Evolutionary conservation across 1,140 invertebrate genomes (phyloP), one percentile per base, ranked within the genome.

Genomic region (Hormaphis cornu): DNA sequence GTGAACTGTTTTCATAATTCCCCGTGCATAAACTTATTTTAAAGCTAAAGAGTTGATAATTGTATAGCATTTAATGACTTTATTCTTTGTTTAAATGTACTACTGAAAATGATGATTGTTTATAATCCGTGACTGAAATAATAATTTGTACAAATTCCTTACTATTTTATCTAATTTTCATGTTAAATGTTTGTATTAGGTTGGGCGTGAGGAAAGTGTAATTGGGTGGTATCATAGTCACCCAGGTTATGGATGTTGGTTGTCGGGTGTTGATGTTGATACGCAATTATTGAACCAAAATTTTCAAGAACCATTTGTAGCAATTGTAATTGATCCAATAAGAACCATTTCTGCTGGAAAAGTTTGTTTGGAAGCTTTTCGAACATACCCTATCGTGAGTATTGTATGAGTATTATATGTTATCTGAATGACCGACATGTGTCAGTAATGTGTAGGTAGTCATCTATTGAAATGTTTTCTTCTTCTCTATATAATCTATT

Each of bases 171-270:
- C 30, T 18, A 10, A 18, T 69, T 40, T 56, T 16, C 8, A 24
- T 5, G 53, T n/a, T n/a, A n/a, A n/a, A n/a, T n/a, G n/a, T n/a
- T n/a, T 71, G 16, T 69, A 63, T 5, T 69, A 88, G 86, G 87
- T 89, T 73, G 91, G 93, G 20, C 83, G 96, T 70, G 83, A 93
- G 76, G 95, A 99, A 80, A 98, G 98, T 85, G 95, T 95, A 0
- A 97, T 99, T 76, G 97, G 97, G 20, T 99, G 97, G 97, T 99
- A 99, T 79, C 97, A 99, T 80, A 97, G 93, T 79, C 97, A 99
- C 82, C 97, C 97, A 58, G 97, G 97, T 10, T 99, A 99, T 80
- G 97, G 97, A 0, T 99, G 97, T 77, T 99, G 97, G 97, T 79
- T 99, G 26, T 98, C 95, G 10, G 97, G 97, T 35, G 99, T 99